Evolutionary conservation across 1,140 invertebrate species (phyloP), one percentile per base, ranked within the genome.

Genomic region (Saxidomus purpurata): DNA sequence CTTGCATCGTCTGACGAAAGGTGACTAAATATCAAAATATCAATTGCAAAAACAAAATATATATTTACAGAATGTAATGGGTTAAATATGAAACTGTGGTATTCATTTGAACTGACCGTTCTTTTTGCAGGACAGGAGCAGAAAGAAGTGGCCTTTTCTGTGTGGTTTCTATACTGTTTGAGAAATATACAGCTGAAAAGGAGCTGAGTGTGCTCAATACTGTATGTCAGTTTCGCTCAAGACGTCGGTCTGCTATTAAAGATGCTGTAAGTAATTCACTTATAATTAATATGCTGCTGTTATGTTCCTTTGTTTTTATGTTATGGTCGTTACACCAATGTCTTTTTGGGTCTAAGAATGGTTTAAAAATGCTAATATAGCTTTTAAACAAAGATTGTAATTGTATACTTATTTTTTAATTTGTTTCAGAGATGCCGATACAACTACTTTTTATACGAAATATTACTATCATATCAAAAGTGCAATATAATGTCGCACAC

Each of bases 191-290:
- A 9, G 15, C 11, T 69, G 63, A 69, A 31, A 15, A 69, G 13
- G 31, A 38, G n/a, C 28, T 69, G 8, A 69, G 63, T 22, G 63
- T 69, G 13, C 63, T 69, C 63, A 69, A 69, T 25, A 69, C 63
- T 17, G 28, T 69, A 4, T 36, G 63, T 15, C 63, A 69, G 31
- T 4, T 69, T 69, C 28, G 63, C 11, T 15, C 63, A 69, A 69
- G 63, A 55, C 13, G 52, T 3, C 8, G 52, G 52, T 13, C 52
- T 55, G 52, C 52, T 8, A 55, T 55, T 13, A 15, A 55, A n/a
- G 52, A 15, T 19, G 19, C 22, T 55, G 52, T 55, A 19, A 55
- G 52, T 55, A 17, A 8, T 47, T 47, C 17, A n/a, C 43, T 47
- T 8, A 47, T 47, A 47, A 9, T 47, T 47, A 47, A 47, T 9